Conservation (phyloP, 2,113 vertebrate species). For the Pica pica region DNA sequence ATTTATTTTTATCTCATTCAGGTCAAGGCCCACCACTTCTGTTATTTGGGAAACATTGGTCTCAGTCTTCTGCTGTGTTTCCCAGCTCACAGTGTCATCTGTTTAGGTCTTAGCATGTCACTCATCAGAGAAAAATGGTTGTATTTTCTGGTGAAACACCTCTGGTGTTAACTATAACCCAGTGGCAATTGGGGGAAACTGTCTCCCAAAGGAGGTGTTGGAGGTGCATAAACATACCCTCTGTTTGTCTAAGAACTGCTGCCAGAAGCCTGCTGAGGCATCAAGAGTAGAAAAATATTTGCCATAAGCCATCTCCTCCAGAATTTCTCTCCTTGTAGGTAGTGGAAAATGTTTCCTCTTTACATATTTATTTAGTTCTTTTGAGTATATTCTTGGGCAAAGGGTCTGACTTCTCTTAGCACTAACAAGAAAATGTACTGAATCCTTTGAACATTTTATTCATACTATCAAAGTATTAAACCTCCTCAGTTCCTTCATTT, state of each 20-base stretch:
- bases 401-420: background rate
- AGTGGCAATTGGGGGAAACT: slow-evolving; percentile 10
- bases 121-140: slow-evolving; percentile 30
- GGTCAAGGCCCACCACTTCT: background rate
- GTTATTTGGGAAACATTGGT: background rate
- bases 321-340: slow-evolving; percentile 48
- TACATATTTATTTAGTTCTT: slow-evolving; percentile 50
- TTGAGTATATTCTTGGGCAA: background rate
- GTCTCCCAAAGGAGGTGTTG: slow-evolving; percentile 43
- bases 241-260: slow-evolving; percentile 39
- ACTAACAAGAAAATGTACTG: background rate
- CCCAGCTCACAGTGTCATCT: slow-evolving; percentile 14
- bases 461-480: background rate
- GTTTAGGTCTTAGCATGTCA: background rate
- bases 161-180: slow-evolving; percentile 25
- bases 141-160: slow-evolving; percentile 47
- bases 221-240: slow-evolving; percentile 37
- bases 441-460: background rate
- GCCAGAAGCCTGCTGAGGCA: slow-evolving; percentile 64
- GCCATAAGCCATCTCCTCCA: slow-evolving; percentile 32
- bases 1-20: background rate
- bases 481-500: background rate
- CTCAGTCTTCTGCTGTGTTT: background rate
- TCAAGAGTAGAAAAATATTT: slow-evolving; percentile 65
- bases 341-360: slow-evolving; percentile 60